Evolutionary conservation across 2,797 vertebrate genomes (phyloP).

Genomic region (Clarias platycephalus): DNA sequence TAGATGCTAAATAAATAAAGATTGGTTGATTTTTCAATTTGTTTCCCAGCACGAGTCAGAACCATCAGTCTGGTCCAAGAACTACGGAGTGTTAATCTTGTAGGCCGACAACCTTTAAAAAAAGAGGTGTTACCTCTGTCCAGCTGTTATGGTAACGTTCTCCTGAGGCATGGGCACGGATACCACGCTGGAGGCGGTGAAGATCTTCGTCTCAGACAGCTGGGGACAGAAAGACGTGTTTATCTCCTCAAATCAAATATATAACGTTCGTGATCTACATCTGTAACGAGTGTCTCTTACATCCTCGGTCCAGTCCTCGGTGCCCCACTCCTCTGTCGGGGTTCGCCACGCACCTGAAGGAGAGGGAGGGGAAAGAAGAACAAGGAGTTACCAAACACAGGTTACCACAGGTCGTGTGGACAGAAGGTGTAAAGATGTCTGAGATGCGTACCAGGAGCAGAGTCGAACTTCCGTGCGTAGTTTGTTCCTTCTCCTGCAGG

Average conservation of each 20-base stretch:
- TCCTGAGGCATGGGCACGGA: slow-evolving; percentile 87
- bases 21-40: no score
- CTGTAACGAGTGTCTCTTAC: slow-evolving; percentile 70
- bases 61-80: background rate
- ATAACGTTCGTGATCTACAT: no score
- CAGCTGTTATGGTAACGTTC: slow-evolving; percentile 96
- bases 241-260: background rate
- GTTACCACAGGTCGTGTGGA: background rate
- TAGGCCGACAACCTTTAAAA: no score
- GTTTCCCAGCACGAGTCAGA: no score
- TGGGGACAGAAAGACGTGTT: slow-evolving; percentile 56
- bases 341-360: slow-evolving; percentile 90
- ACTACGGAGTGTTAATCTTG: no score
- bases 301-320: slow-evolving; percentile 99
- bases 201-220: slow-evolving; percentile 99
- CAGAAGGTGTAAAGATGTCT: background rate
- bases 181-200: slow-evolving; percentile 94
- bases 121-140: slow-evolving; percentile 43
- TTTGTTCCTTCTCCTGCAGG: slow-evolving; percentile 88
- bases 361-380: background rate
- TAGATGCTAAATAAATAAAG: no score
- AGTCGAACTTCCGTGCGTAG: slow-evolving; percentile 93
- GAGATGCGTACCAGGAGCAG: slow-evolving; percentile 84
- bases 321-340: slow-evolving; percentile 95
- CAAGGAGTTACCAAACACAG: background rate